These are phyloP conservation scores for Lissocephala sabroskyi DNA, from an alignment of 2,888 invertebrate genomes.

Conservation along the genomic window DNA sequence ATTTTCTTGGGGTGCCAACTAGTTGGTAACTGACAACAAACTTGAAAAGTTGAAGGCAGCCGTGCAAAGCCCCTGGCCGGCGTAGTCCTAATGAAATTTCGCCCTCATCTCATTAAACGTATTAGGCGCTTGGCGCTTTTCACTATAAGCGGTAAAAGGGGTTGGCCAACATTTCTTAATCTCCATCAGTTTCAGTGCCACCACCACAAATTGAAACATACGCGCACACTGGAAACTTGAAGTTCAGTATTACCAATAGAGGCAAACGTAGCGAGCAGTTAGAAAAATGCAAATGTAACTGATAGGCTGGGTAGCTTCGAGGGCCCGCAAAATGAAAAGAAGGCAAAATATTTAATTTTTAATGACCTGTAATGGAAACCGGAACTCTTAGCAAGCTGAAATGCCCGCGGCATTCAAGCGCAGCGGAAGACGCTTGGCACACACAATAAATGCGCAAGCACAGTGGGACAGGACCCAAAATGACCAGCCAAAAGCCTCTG, in stretches of 20 bases:
- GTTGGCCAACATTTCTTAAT: slow-evolving; percentile 5
- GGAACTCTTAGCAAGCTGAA: slow-evolving; percentile 65
- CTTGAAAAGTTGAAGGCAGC: slow-evolving; percentile 17
- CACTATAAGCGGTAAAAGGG: slow-evolving; percentile 65
- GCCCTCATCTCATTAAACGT: slow-evolving; percentile 67
- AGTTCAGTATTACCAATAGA: too few species aligned
- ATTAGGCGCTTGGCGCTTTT: slow-evolving; percentile 35
- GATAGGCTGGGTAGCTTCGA: too few species aligned
- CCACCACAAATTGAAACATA: too few species aligned
- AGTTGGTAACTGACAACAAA: slow-evolving; percentile 1
- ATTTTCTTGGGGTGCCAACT: not conserved
- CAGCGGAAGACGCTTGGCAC: too few species aligned
- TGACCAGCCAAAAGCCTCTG: too few species aligned
- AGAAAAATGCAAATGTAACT: too few species aligned
- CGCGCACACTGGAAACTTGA: too few species aligned
- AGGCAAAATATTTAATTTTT: slow-evolving; percentile 66
- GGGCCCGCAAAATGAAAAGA: too few species aligned
- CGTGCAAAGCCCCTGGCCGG: slow-evolving; percentile 43
- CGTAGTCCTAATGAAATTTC: slow-evolving; percentile 68
- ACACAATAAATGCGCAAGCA: too few species aligned
- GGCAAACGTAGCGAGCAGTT: too few species aligned
- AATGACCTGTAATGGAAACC: slow-evolving; percentile 71
- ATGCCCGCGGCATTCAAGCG: too few species aligned
- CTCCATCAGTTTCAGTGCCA: not conserved
- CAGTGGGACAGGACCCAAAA: too few species aligned